phyloP scores from a whole-genome alignment of 2,797 vertebrate genomes.

The Danio jaintianensis region DNA sequence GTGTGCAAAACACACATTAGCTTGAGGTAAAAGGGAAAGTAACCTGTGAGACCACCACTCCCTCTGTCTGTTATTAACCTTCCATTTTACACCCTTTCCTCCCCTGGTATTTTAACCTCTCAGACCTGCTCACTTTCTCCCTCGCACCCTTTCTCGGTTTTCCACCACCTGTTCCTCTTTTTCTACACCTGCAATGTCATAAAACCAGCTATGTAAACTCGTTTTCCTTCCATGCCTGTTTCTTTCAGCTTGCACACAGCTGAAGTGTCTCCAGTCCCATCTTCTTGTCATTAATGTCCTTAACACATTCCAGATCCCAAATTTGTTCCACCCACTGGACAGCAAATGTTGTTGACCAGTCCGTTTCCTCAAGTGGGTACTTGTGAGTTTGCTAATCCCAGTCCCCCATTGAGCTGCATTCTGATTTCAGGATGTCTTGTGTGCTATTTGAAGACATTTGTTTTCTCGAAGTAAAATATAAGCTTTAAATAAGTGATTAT shows the following conservation, averaged over 20 bases:
- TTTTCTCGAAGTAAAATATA: background rate
- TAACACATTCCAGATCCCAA: constrained; percentile 43
- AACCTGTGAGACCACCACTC: constrained; percentile 24
- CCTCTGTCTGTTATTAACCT: constrained; percentile 48
- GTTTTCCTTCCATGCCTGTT: constrained; percentile 30
- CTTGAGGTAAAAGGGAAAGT: constrained; percentile 37
- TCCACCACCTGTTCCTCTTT: constrained; percentile 72
- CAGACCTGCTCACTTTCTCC: constrained; percentile 54
- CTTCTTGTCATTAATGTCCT: constrained; percentile 50
- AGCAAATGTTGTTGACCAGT: constrained; percentile 11
- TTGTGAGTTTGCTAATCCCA: constrained; percentile 10
- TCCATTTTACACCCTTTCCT: constrained; percentile 70
- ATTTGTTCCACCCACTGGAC: constrained; percentile 21
- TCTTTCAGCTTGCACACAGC: constrained; percentile 49
- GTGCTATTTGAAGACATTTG: constrained; percentile 3
- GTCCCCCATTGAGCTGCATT: background rate
- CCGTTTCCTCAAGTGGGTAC: background rate
- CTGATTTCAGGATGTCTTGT: constrained; percentile 2
- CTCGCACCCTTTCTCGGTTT: constrained; percentile 26
- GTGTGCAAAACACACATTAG: constrained; percentile 6
- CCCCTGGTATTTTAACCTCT: constrained; percentile 61
- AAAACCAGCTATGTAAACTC: constrained; percentile 57
- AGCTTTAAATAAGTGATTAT: background rate
- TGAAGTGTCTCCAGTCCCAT: constrained; percentile 50
- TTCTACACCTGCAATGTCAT: constrained; percentile 68